phyloP scores from a whole-genome alignment of 2,113 vertebrate genomes.

The Callopanchax toddi region DNA sequence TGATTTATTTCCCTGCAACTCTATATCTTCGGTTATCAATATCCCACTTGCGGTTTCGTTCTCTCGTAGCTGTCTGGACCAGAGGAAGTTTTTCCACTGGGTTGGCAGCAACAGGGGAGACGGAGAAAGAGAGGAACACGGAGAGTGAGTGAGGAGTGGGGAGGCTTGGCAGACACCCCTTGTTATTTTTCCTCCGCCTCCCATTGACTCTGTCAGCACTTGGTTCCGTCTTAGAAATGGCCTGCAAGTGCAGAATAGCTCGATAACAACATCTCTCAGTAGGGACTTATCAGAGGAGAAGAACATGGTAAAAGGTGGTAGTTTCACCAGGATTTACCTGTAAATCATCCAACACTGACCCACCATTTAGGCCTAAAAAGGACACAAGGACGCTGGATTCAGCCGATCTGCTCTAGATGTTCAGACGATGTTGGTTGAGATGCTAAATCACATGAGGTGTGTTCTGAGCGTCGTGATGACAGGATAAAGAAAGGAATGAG shows the following conservation, averaged over 20 bases:
- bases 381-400: too few relatives aligned
- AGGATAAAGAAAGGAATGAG: too few relatives aligned
- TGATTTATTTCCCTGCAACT: conserved; percentile 39
- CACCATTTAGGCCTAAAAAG: too few relatives aligned
- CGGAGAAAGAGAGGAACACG: conserved; percentile 38
- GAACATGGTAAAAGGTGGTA: conserved; percentile 7
- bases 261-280: conserved; percentile 50
- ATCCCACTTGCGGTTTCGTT: conserved; percentile 43
- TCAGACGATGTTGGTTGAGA: too few relatives aligned
- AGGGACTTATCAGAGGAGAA: conserved; percentile 46
- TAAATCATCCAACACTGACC: too few relatives aligned
- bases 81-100: conserved; percentile 73
- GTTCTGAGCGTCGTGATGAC: too few relatives aligned
- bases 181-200: conserved; percentile 78
- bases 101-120: conserved; percentile 62
- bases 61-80: conserved; percentile 70
- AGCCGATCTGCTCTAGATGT: too few relatives aligned
- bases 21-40: conserved; percentile 46
- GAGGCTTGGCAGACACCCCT: conserved; percentile 71
- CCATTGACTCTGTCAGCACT: conserved; percentile 74
- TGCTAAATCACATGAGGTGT: too few relatives aligned
- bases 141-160: conserved; percentile 37
- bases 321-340: too few relatives aligned
- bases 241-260: conserved; percentile 31
- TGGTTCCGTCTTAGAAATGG: conserved; percentile 47